phyloP scores from a whole-genome alignment of 2,888 invertebrate species.

The Kryphioiulus occultus region DNA sequence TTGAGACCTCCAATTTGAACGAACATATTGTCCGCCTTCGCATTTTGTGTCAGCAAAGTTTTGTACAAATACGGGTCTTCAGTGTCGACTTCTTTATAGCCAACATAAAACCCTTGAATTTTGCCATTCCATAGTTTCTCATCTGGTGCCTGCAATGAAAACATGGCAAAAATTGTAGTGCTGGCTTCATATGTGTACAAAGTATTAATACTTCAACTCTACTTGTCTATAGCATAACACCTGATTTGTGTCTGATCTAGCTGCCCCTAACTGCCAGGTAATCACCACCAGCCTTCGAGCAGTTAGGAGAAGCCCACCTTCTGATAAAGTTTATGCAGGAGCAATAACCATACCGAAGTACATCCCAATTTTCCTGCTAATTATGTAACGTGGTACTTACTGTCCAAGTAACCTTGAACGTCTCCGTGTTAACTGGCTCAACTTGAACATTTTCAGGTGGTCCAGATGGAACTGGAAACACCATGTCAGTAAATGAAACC shows the following conservation, averaged over 20 bases:
- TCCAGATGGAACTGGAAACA: conserved; percentile 60
- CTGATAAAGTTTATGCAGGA: no score
- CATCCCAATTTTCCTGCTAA: no score
- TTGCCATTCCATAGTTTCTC: conserved; percentile 53
- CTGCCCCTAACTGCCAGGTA: no score
- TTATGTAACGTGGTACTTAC: conserved; percentile 53
- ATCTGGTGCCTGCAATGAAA: conserved; percentile 50
- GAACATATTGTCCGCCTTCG: conserved; percentile 50
- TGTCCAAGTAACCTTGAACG: conserved; percentile 62
- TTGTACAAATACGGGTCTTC: conserved; percentile 53
- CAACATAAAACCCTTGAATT: conserved; percentile 53
- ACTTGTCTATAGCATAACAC: no score
- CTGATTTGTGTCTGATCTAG: no score
- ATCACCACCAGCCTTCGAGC: no score
- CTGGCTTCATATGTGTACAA: no score
- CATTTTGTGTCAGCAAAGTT: conserved; percentile 52
- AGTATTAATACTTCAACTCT: no score
- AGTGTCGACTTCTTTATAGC: conserved; percentile 53
- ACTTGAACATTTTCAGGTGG: conserved; percentile 61
- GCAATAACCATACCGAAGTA: no score
- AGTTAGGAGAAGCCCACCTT: no score
- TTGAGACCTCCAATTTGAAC: conserved; percentile 53
- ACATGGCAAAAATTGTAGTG: neutral
- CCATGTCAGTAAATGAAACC: neutral
- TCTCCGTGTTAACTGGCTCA: conserved; percentile 61